phyloP scores from a whole-genome alignment of 2,797 vertebrate species.

The Gobio occitaniae region DNA sequence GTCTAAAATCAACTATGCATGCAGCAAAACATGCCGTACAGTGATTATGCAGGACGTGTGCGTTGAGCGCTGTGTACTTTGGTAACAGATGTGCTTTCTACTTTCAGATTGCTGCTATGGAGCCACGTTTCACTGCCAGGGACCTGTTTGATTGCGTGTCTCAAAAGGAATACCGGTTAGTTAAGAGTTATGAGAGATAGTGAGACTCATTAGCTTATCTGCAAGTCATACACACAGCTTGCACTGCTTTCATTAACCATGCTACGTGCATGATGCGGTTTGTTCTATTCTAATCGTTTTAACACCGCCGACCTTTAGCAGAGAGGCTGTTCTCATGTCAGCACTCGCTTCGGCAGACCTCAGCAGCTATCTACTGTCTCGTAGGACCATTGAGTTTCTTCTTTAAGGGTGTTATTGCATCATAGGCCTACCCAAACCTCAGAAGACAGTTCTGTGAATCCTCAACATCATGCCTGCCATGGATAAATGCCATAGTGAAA shows the following conservation, averaged over 20 bases:
- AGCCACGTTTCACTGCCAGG: conserved; percentile 76
- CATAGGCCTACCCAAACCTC: conserved; percentile 19
- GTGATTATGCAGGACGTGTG: not conserved
- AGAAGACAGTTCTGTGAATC: conserved; percentile 15
- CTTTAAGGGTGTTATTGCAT: conserved; percentile 36
- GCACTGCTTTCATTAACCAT: conserved; percentile 5
- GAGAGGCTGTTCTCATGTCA: conserved; percentile 19
- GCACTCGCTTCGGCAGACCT: not conserved
- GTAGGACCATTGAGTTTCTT: conserved; percentile 12
- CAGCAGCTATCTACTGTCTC: conserved; percentile 9
- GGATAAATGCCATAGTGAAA: conserved; percentile 6
- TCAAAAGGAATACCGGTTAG: conserved; percentile 80
- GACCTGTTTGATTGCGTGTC: conserved; percentile 83
- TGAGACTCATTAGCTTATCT: conserved; percentile 18
- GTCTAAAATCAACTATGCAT: not conserved
- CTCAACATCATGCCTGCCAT: not conserved
- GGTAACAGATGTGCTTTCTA: not conserved
- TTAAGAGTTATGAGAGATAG: conserved; percentile 5
- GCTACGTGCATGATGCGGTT: not conserved
- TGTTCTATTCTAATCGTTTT: not conserved
- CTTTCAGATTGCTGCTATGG: conserved; percentile 75
- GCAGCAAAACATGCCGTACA: not conserved
- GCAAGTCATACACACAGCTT: not conserved
- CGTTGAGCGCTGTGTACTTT: not conserved
- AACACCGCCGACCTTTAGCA: conserved; percentile 10